These are phyloP conservation scores for Trichechus manatus DNA, from an alignment of 2,113 vertebrate genomes.

Conservation along the genomic window DNA sequence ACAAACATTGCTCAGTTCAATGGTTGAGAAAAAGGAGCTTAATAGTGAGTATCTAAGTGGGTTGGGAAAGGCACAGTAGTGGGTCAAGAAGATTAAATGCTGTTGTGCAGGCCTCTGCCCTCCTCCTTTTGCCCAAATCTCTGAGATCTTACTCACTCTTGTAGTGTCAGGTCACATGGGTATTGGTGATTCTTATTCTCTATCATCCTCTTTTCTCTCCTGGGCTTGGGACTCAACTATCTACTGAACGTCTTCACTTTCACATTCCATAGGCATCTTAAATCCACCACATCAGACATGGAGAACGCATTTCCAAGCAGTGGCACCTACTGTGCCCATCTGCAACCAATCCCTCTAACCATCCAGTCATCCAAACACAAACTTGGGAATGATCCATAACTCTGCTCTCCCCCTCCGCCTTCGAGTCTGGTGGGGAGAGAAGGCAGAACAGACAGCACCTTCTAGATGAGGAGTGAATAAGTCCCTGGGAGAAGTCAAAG, in stretches of 20 bases:
- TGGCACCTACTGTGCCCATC: neutral
- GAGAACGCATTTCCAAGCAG: neutral
- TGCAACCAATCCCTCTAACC: neutral
- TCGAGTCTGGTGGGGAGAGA: neutral
- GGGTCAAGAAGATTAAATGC: neutral
- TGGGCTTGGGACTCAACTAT: neutral
- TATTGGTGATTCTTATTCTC: neutral
- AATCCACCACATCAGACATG: neutral
- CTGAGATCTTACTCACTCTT: neutral
- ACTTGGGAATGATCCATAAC: neutral
- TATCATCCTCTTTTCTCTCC: neutral
- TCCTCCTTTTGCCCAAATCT: neutral
- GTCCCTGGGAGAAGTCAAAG: constrained; percentile 4
- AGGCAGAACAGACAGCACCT: neutral
- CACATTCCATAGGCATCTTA: neutral
- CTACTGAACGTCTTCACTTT: neutral
- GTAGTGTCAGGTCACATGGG: neutral
- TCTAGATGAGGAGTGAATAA: neutral
- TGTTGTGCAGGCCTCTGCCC: neutral
- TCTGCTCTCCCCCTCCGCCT: neutral
- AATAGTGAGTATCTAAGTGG: neutral
- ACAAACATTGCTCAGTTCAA: neutral
- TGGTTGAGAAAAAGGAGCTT: neutral
- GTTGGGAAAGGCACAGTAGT: neutral
- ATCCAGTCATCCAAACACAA: neutral